phyloP scores from a whole-genome alignment of 2,888 invertebrate species.

The Clistopyga incitator region DNA sequence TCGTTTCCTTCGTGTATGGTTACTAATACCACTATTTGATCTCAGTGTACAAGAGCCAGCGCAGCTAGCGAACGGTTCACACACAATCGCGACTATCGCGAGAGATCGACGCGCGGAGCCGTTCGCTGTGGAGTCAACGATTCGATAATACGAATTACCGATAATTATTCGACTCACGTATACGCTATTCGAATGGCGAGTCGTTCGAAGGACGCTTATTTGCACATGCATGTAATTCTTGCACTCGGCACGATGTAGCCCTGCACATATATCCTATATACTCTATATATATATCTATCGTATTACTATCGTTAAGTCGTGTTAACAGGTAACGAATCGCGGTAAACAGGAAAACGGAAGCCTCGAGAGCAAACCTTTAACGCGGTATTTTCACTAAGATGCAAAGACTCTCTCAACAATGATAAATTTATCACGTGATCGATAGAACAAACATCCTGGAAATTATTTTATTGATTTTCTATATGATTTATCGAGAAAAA shows the following conservation, averaged over 20 bases:
- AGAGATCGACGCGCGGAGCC: not conserved
- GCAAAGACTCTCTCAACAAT: not conserved
- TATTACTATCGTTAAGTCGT: not conserved
- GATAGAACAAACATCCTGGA: not conserved
- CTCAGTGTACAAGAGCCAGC: not conserved
- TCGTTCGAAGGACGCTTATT: slow-evolving; percentile 46
- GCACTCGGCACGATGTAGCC: not conserved
- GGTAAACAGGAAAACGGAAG: slow-evolving; percentile 46
- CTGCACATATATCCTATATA: not conserved
- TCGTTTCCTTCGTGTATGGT: no score
- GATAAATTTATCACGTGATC: slow-evolving; percentile 4
- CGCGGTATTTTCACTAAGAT: not conserved
- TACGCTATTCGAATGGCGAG: slow-evolving; percentile 23
- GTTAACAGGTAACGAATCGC: slow-evolving; percentile 31
- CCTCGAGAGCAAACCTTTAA: slow-evolving; percentile 14
- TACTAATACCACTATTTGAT: no score
- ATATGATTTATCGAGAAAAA: no score
- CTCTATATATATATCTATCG: no score
- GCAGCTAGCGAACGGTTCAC: not conserved
- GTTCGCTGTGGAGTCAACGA: slow-evolving; percentile 13
- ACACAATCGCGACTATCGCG: not conserved
- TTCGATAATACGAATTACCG: slow-evolving; percentile 41
- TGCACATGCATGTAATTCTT: slow-evolving; percentile 39
- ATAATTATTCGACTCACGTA: slow-evolving; percentile 36
- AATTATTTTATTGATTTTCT: no score